phyloP scores from a whole-genome alignment of 2,888 invertebrate genomes.

The Heliothis peltigera region DNA sequence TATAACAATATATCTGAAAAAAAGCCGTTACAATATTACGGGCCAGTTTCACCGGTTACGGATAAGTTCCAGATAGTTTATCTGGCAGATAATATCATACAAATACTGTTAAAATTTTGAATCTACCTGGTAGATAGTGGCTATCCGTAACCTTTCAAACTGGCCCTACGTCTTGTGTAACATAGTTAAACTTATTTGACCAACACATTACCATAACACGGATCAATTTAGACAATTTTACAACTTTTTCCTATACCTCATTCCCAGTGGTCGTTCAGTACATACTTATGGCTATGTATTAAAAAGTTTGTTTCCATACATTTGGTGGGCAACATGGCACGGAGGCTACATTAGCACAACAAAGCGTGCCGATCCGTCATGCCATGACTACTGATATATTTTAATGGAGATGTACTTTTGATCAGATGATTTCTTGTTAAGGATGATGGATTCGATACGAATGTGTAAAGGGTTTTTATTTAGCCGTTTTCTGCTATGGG shows the following conservation, averaged over 20 bases:
- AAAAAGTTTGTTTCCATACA: conserved; percentile 70
- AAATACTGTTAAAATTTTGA: too few species aligned
- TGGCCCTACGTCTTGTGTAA: too few species aligned
- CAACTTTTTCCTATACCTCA: conserved; percentile 10
- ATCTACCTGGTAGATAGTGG: too few species aligned
- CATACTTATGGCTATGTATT: conserved; percentile 59
- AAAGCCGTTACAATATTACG: too few species aligned
- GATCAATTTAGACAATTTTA: background rate
- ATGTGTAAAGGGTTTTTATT: too few species aligned
- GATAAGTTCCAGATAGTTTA: too few species aligned
- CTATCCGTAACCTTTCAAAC: too few species aligned
- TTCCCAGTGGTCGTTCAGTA: conserved; percentile 41
- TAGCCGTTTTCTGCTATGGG: too few species aligned
- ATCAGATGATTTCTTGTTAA: conserved; percentile 61
- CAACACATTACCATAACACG: background rate
- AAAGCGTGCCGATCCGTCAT: conserved; percentile 88
- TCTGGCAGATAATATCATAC: too few species aligned
- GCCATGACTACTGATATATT: conserved; percentile 89
- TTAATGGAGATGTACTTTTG: conserved; percentile 88
- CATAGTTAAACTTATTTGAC: background rate
- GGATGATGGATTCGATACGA: conserved; percentile 55
- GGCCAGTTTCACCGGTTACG: too few species aligned
- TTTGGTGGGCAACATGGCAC: conserved; percentile 63
- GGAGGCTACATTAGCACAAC: conserved; percentile 84
- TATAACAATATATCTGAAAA: too few species aligned